Evolutionary conservation across 1,140 invertebrate genomes (phyloP), one percentile per base, ranked within the genome.

Genomic region (Megalonaias nervosa): DNA sequence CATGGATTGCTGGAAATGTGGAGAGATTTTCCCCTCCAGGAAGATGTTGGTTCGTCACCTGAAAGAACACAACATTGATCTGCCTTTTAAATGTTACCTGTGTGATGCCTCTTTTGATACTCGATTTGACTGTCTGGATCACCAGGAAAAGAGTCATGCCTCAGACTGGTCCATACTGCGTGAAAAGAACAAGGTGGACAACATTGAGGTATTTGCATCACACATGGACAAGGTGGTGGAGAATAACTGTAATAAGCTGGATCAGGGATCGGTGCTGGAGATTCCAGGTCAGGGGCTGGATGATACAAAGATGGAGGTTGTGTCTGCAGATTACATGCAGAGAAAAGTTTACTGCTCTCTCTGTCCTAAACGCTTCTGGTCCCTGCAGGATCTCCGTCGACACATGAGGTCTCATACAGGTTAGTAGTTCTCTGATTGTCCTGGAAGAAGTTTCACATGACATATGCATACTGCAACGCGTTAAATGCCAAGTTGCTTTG

Each of bases 351-450:
- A 86, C 75, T 90, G 89, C 67, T 87, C 89, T 4, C 97, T 98
- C 85, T 98, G 97, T 88, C 93, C 97, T 84, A 94, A 96, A 77
- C 94, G 96, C 61, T 97, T 97, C 89, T 97, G 96, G 96, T 98
- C 96, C 0, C 95, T 97, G 0, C 96, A 98, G 88, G 97, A 98
- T 90, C 91, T 98, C 0, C 93, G 96, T 0, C 93, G 96, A 14
- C 97, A 98, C 90, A 97, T 98, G 95, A 91, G 96, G 31, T 89
- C 86, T 19, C 90, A 90, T 74, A 90, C 87, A 73, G 88, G 89
- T 90, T 77, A 83, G 72, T 78, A 71, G 23, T 21, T 75, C 17
- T 19, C 21, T 26, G 56, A 66, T 0, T 11, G 13, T 5, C 60
- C 17, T 38, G 57, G 26, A 61, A 9, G 38, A 6, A 48, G 38